These are phyloP conservation scores for Microvelia longipes DNA, from an alignment of 1,140 invertebrate genomes.

Conservation along the genomic window DNA sequence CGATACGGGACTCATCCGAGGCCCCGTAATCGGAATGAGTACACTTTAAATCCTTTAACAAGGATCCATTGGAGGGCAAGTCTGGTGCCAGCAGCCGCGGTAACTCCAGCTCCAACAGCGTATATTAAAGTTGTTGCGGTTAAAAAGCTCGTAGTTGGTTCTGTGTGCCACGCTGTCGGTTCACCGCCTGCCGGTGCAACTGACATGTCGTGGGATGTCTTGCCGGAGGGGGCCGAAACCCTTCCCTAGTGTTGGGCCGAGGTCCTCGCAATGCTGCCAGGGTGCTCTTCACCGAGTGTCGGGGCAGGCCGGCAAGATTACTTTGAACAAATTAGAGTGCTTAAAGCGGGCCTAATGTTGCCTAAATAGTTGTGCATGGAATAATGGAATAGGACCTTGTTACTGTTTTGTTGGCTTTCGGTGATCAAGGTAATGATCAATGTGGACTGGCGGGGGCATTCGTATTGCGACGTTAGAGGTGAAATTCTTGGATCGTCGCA, in stretches of 20 bases:
- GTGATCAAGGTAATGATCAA: constrained; percentile 64
- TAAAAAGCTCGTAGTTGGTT: constrained; percentile 59
- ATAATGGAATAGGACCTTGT: constrained; percentile 68
- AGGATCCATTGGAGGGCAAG: constrained; percentile 74
- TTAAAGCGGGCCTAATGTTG: constrained; percentile 52
- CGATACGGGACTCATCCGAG: constrained; percentile 57
- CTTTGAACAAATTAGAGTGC: constrained; percentile 38
- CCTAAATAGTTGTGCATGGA: constrained; percentile 65
- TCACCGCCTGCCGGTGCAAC: constrained; percentile 36
- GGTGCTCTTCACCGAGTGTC: constrained; percentile 19
- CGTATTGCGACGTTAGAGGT: constrained; percentile 58
- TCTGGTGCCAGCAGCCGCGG: constrained; percentile 77
- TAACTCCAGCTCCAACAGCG: constrained; percentile 82
- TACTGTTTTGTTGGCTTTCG: constrained; percentile 55
- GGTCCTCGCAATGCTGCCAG: constrained; percentile 11
- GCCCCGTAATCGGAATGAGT: constrained; percentile 75
- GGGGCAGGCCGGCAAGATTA: constrained; percentile 37
- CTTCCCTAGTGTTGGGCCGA: neutral
- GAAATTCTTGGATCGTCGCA: constrained; percentile 57
- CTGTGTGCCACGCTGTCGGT: constrained; percentile 44
- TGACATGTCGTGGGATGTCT: constrained; percentile 30
- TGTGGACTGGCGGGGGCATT: constrained; percentile 56
- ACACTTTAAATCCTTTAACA: constrained; percentile 78
- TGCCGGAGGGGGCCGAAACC: constrained; percentile 25
- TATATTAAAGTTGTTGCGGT: too few relatives aligned